Percentiles rank a stretch among this genome's conserved stretches.
Evolutionary conservation across 2,888 invertebrate species (phyloP).

Genomic region (Heliconius aoede): DNA sequence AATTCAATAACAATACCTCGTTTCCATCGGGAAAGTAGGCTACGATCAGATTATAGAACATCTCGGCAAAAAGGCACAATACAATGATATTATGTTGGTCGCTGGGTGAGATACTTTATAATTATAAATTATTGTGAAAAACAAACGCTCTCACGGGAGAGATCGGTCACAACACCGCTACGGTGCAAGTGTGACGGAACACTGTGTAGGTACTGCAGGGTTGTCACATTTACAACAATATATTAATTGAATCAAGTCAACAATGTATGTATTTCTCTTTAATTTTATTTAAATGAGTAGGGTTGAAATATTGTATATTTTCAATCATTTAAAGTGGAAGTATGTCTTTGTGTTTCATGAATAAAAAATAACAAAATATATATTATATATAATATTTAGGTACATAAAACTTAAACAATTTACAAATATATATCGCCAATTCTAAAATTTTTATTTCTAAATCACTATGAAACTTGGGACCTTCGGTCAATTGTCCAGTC

Average conservation of each 20-base stretch:
- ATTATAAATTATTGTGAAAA: conserved; percentile 30
- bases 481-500: background rate
- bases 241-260: background rate
- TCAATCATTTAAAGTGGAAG: too few relatives aligned
- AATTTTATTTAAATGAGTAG: background rate
- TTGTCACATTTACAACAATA: conserved; percentile 8
- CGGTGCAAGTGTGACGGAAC: conserved; percentile 25
- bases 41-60: conserved; percentile 71
- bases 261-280: background rate
- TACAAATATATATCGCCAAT: too few relatives aligned
- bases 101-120: conserved; percentile 36
- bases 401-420: background rate
- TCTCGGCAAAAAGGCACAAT: conserved; percentile 42
- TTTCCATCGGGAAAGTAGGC: conserved; percentile 69
- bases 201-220: conserved; percentile 33
- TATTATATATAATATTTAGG: background rate
- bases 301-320: too few relatives aligned
- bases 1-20: conserved; percentile 46
- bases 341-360: background rate
- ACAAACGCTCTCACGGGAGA: conserved; percentile 45
- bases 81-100: conserved; percentile 32
- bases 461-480: too few relatives aligned
- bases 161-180: conserved; percentile 38
- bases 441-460: too few relatives aligned
- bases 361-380: too few relatives aligned